Base-by-base conservation (phyloP, 2,888 invertebrate genomes). In the Mesorhabditis belari region DNA sequence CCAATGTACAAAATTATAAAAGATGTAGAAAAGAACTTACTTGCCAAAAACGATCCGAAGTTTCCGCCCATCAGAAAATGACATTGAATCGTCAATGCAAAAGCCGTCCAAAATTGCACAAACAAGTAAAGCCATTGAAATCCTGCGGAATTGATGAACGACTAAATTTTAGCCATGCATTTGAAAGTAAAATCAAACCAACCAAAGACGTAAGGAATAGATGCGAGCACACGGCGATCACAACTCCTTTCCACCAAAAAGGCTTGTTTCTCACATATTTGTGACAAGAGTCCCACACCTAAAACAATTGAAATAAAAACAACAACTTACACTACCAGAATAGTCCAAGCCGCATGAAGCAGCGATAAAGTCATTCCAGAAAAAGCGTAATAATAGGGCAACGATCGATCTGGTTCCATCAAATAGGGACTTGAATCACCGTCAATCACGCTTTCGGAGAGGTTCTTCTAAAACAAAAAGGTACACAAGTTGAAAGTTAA, bases 311-410 rank as follows among this genome's bases (percentile, higher is more conserved):
- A 23, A 17, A 12, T n/a, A 17, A 21, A 4, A n/a, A n/a, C n/a
- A n/a, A 12, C 21, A 44, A 57, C 5, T 17, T 6, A 24, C 24
- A 5, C 21, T 9, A 73, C 67, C 68, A 71, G 66, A 51, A 73
- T 67, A 71, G 90, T 90, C 95, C 96, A 96, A 82, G 91, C 91
- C 17, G 92, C 91, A 82, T 98, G 92, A 24, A 95, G 85, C 9
- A 73, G 58, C 0, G 67, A 58, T n/a, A 71, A 57, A 0, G 71
- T 35, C 23, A 65, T 55, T 2, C 67, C 71, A 3, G 64, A 63
- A 3, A 71, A 50, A 0, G 67, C 61, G 44, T 67, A 71, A 52
- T 63, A 65, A 12, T 69, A 50, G 17, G 73, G 73, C 23, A 54
- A 6, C 2, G 57, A 17, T 19, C 49, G 4, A 12, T 23, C 17